phyloP scores from a whole-genome alignment of 2,797 vertebrate species.

The Cottoperca gobio region DNA sequence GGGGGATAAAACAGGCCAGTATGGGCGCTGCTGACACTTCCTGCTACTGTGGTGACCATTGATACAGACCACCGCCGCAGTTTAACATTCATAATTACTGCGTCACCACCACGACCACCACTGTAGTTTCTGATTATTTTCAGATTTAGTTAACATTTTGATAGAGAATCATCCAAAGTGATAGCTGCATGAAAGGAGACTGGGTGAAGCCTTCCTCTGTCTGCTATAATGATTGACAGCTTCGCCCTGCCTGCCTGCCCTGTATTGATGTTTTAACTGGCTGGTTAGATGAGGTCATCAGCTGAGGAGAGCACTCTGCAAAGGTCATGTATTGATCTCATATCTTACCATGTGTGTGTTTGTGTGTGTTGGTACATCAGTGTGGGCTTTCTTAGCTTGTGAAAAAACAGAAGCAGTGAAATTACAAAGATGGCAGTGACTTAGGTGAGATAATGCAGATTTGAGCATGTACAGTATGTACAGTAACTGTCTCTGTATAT shows the following conservation, averaged over 20 bases:
- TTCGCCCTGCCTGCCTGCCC: slow-evolving; percentile 7
- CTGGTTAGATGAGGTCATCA: slow-evolving; percentile 55
- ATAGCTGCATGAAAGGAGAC: background rate
- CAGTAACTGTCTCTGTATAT: background rate
- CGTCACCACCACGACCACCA: background rate
- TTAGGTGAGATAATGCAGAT: slow-evolving; percentile 10
- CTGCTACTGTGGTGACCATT: background rate
- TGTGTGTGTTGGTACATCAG: slow-evolving; percentile 3
- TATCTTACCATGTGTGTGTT: slow-evolving; percentile 7
- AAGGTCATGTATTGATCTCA: slow-evolving; percentile 51
- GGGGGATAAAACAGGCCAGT: background rate
- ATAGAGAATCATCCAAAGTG: background rate
- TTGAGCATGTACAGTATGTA: background rate
- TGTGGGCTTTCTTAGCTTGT: background rate
- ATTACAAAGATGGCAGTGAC: background rate
- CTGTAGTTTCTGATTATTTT: background rate
- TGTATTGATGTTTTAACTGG: slow-evolving; percentile 55
- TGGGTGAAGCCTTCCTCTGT: background rate
- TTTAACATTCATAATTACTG: background rate
- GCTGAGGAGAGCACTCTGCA: slow-evolving; percentile 23
- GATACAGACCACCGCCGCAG: background rate
- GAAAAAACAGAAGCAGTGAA: slow-evolving; percentile 13
- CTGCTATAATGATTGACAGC: slow-evolving; percentile 37
- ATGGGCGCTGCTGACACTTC: slow-evolving; percentile 3
- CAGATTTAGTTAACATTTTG: background rate